Conservation (phyloP, 2,888 invertebrate species). For the Callosobruchus maculatus region DNA sequence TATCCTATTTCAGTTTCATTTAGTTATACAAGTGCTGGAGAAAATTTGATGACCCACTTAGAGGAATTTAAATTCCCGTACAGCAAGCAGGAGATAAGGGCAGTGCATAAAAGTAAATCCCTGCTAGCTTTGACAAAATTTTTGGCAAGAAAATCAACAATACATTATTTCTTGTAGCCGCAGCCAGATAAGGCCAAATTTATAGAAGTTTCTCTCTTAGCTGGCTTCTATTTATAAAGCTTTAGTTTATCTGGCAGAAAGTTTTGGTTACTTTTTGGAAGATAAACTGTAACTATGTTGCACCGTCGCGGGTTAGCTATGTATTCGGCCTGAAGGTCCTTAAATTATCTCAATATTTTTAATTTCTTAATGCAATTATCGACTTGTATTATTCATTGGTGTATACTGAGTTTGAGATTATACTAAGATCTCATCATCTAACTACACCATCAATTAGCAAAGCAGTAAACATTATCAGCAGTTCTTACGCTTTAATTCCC, state of each 20-base stretch:
- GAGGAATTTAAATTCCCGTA: conserved; percentile 11
- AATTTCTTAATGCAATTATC: too few relatives aligned
- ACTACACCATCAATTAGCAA: too few relatives aligned
- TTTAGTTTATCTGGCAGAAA: neutral
- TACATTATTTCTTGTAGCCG: neutral
- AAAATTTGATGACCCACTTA: conserved; percentile 12
- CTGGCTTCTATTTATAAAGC: neutral
- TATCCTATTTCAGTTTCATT: neutral
- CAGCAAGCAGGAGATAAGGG: conserved; percentile 4
- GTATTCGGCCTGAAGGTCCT: too few relatives aligned
- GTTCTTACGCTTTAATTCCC: too few relatives aligned
- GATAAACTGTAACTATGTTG: too few relatives aligned
- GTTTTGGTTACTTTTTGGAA: neutral
- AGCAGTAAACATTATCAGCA: too few relatives aligned
- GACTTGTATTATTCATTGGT: too few relatives aligned
- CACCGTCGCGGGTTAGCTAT: neutral
- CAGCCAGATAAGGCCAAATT: neutral
- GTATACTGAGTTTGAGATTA: too few relatives aligned
- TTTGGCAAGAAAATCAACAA: neutral
- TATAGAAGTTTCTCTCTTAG: neutral
- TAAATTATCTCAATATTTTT: too few relatives aligned
- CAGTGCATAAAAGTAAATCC: conserved; percentile 1
- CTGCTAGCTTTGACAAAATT: neutral
- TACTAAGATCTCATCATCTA: too few relatives aligned
- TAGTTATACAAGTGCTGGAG: conserved; percentile 2